Evolutionary conservation across 2,888 invertebrate species (phyloP), one percentile per base, ranked within the genome.

Genomic region (Dicycla oo): DNA sequence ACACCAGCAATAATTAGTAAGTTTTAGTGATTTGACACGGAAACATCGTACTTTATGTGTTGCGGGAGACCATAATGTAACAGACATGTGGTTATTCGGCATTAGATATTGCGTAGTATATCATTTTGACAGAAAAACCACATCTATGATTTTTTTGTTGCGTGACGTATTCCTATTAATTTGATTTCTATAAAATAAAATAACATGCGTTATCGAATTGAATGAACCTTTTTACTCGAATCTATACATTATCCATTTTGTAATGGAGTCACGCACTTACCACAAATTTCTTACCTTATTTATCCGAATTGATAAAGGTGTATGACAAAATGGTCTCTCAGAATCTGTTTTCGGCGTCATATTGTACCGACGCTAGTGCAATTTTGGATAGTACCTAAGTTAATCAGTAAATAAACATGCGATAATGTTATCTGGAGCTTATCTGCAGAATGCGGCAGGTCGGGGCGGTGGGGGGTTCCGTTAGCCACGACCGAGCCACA

Each of bases 331-430:
- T 13, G 38, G 26, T 8, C 49, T 30, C 18, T 61, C 64, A 15
- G 30, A 65, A 63, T 40, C 10, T 13, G 6, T 53, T 66, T 73
- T 61, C 5, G n/a, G 53, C 70, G 57, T 70, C 58, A 57, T 18
- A 15, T 13, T 13, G 47, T 84, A 72, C 66, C 34, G 67, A 78
- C 72, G 69, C 75, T 62, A 65, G 51, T 75, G 80, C 73, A 80
- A 80, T 86, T 81, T 81, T 71, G 78, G 73, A 72, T 60, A 66
- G 68, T 63, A 45, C 58, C 73, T 49, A 75, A 79, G 82, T 86
- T 87, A 88, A 90, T 91, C 88, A 87, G 88, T 92, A 92, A 90
- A 92, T 90, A 93, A 93, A 93, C 91, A 92, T 79, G 76, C 81
- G 89, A 88, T 90, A 88, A 90, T 92, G 90, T 93, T 93, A 92